Evolutionary conservation across 2,888 invertebrate species (phyloP), one percentile per base, ranked within the genome.

Genomic region (Melanchra persicariae): DNA sequence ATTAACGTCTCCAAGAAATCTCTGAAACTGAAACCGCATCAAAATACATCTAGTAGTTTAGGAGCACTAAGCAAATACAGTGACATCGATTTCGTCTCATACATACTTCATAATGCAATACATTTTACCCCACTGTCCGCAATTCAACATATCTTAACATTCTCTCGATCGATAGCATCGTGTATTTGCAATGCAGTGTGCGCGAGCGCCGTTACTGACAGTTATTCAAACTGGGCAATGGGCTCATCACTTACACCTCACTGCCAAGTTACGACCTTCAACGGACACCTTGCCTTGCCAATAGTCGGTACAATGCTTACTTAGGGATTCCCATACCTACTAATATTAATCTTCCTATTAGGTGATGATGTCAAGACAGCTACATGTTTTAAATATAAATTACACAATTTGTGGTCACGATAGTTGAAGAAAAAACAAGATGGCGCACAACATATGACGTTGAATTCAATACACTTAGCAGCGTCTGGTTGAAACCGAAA

Each of bases 201-300:
- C 83, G 73, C 81, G 74, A 52, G 77, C 85, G 76, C 90, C 89
- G 88, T 89, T 88, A 86, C 65, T 67, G 75, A 76, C 89, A 88
- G 90, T 88, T 89, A 90, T 81, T 73, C 85, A 83, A 88, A 89
- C 87, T 85, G 76, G 82, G 81, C 81, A 81, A 80, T 79, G 76
- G 68, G 80, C 75, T 60, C 77, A 74, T 70, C 67, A 22, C 34
- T 72, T 69, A 59, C 62, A 59, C 60, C 40, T 52, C 40, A 30
- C 45, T 76, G 68, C 74, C 61, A 73, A 74, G 54, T 63, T 43
- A 22, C 34, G 65, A 66, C 74, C 74, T 79, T 72, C 76, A 9
- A 19, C 22, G 37, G 12, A 49, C 60, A 60, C 40, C 45, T 47
- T 19, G 49, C 40, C 12, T 47, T 74, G 54, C 55, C 51, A 65